Conservation (phyloP, 2,797 vertebrate species). For the Novumbra hubbsi region DNA sequence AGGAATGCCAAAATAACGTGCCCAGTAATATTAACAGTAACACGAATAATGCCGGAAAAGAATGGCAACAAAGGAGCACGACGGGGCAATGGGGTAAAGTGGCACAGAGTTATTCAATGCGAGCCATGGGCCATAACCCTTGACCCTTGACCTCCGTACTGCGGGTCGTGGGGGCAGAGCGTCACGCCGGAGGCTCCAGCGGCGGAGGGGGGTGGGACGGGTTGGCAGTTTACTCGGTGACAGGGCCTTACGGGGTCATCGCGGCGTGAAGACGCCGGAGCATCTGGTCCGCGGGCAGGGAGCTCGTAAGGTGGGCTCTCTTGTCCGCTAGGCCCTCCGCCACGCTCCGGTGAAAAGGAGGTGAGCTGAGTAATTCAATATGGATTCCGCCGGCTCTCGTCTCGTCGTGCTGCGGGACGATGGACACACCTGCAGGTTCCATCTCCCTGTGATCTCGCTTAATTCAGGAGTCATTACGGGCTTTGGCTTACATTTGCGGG, state of each 20-base stretch:
- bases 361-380: neutral
- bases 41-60: too few relatives aligned
- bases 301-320: neutral
- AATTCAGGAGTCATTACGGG: constrained; percentile 60
- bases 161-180: too few relatives aligned
- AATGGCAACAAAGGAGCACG: too few relatives aligned
- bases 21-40: too few relatives aligned
- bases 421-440: constrained; percentile 60
- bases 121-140: too few relatives aligned
- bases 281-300: constrained; percentile 15
- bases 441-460: constrained; percentile 33
- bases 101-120: too few relatives aligned
- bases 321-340: neutral
- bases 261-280: neutral
- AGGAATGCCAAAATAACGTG: too few relatives aligned
- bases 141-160: too few relatives aligned
- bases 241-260: neutral
- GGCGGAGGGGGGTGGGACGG: neutral
- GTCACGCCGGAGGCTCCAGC: too few relatives aligned
- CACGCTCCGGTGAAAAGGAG: neutral
- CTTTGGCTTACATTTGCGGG: constrained; percentile 49
- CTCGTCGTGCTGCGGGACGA: constrained; percentile 46
- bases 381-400: neutral
- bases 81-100: too few relatives aligned
- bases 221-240: neutral